These are phyloP conservation scores for Sebastes diaconus DNA, from an alignment of 2,797 vertebrate species.

Conservation along the genomic window DNA sequence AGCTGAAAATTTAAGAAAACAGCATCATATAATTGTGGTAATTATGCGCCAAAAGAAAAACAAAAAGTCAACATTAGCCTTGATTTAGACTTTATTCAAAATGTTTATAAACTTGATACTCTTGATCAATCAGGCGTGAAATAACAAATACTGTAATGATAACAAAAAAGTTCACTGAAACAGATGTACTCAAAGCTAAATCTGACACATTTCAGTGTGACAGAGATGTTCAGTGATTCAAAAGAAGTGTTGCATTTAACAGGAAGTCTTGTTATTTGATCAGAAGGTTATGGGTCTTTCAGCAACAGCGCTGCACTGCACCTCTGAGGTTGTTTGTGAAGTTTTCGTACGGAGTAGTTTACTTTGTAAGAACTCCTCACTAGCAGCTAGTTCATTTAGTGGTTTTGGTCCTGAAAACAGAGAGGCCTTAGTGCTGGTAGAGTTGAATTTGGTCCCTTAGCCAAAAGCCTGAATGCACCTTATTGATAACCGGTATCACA, in stretches of 20 bases:
- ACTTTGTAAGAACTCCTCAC: constrained; percentile 44
- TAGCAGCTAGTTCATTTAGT: constrained; percentile 69
- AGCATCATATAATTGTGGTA: not conserved
- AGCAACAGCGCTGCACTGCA: constrained; percentile 1
- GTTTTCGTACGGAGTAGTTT: constrained; percentile 25
- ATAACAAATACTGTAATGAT: constrained; percentile 78
- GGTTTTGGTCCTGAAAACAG: constrained; percentile 70
- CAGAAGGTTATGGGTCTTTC: not conserved
- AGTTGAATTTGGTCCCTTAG: constrained; percentile 66
- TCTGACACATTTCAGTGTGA: constrained; percentile 23
- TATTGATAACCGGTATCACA: constrained; percentile 4
- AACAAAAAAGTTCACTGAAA: constrained; percentile 49
- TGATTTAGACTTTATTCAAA: constrained; percentile 78
- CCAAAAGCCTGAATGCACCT: constrained; percentile 40
- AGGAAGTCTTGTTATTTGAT: constrained; percentile 31
- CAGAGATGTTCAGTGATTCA: constrained; percentile 5
- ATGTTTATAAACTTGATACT: constrained; percentile 71
- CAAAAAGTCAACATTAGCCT: constrained; percentile 25
- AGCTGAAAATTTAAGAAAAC: not conserved
- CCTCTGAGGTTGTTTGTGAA: constrained; percentile 30
- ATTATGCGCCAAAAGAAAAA: not conserved
- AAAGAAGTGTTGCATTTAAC: constrained; percentile 28
- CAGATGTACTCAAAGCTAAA: constrained; percentile 19
- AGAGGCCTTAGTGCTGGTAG: constrained; percentile 38
- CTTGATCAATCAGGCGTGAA: constrained; percentile 72